Evolutionary conservation across 2,113 vertebrate species (phyloP).

Genomic region (Grus americana): DNA sequence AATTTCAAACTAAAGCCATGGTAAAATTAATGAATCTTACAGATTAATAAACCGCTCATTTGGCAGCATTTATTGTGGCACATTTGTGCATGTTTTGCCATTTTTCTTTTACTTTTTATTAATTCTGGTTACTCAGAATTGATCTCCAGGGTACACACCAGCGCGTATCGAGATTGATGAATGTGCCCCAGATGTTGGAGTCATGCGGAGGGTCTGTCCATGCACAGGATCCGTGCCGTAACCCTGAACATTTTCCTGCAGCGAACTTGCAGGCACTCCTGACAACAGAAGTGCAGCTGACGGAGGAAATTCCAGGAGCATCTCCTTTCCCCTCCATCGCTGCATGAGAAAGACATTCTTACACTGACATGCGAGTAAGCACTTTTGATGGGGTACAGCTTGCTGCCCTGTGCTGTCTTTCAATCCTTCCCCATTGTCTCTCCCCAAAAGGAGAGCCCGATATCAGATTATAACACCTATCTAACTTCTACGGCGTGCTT

Average conservation of each 20-base stretch:
- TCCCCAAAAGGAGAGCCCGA: background rate
- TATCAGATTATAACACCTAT: background rate
- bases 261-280: background rate
- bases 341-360: background rate
- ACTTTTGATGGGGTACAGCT: background rate
- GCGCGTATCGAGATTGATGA: background rate
- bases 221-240: background rate
- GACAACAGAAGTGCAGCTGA: background rate
- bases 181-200: background rate
- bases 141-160: background rate
- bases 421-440: background rate
- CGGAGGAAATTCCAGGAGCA: background rate
- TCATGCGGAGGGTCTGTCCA: background rate
- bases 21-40: background rate
- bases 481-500: background rate
- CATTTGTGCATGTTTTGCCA: background rate
- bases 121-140: background rate
- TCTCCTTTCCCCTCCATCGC: background rate
- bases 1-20: background rate
- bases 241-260: background rate
- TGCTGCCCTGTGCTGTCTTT: background rate
- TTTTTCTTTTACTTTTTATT: background rate
- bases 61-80: background rate
- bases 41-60: background rate
- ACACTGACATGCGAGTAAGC: accelerated